Conservation (phyloP, 2,113 vertebrate species). For the Albula goreensis region DNA sequence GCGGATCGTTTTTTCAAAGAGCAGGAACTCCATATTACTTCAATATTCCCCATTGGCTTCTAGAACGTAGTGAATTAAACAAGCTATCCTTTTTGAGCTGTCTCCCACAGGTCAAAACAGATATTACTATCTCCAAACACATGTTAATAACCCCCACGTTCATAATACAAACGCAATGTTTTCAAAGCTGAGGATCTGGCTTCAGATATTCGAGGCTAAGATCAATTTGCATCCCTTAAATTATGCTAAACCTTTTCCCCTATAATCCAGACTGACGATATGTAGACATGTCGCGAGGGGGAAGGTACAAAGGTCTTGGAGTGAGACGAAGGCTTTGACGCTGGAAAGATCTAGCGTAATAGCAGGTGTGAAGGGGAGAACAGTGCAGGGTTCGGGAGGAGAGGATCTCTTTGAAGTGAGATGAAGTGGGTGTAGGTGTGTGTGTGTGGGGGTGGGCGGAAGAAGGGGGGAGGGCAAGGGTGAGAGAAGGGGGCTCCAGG, state of each 20-base stretch:
- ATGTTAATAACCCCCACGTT: not conserved
- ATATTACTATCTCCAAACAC: not conserved
- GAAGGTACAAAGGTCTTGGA: slow-evolving; percentile 2
- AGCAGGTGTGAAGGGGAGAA: not conserved
- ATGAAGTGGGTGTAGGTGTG: not conserved
- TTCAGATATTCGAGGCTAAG: not conserved
- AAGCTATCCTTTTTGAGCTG: not conserved
- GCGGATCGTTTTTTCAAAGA: not conserved
- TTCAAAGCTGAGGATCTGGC: not conserved
- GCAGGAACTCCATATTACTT: not conserved
- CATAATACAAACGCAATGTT: not conserved
- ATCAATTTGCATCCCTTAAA: not conserved
- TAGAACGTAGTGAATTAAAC: not conserved
- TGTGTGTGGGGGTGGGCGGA: no score
- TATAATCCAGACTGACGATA: slow-evolving; percentile 1
- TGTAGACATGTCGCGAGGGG: no score
- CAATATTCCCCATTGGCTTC: not conserved
- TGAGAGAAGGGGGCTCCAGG: not conserved
- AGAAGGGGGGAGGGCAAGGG: no score
- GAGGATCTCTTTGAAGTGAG: slow-evolving; percentile 13
- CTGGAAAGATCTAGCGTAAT: not conserved
- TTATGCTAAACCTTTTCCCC: not conserved
- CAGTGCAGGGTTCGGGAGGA: not conserved
- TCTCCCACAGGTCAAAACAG: not conserved
- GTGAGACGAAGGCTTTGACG: not conserved